Evolutionary conservation across 2,113 vertebrate species (phyloP), one percentile per base, ranked within the genome.

Genomic region (Trochalopteron elliotii): DNA sequence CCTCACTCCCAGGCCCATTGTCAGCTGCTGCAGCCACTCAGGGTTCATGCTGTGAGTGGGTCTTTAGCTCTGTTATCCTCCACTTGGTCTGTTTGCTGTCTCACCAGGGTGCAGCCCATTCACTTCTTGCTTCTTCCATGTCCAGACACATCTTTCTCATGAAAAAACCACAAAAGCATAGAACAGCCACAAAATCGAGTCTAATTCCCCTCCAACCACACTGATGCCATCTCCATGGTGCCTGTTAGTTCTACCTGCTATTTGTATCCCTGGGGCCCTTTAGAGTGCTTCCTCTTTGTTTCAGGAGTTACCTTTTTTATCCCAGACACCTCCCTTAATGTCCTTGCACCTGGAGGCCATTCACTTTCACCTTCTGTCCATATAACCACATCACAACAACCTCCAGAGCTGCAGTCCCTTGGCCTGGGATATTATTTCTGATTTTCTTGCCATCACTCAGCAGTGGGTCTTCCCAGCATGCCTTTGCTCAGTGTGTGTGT

Each of bases 221-320:
- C 2, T 5, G 5, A 52, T 44, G 30, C 10, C 47, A 15, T 33
- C 12, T 78, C 42, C 6, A 2, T 2, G 15, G 30, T 25, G 8
- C 10, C 37, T 88, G 45, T 45, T 63, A 50, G 16, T 49, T 30
- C 14, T 45, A 18, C 33, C 53, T 69, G 25, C 18, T 39, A 4
- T 22, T 47, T 1, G 0, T 53, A 64, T 21, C 63, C 74, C 28
- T 45, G 0, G 0, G 27, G 11, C 9, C 39, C 12, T 83, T 68
- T 2, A 1, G 9, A 71, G 14, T n/a, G 40, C 31, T 65, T 6
- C 17, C 17, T 80, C 49, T 65, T 39, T 8, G 1, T 70, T 53
- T 53, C 59, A 47, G 59, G 63, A 80, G 20, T 20, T 44, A 44
- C 21, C 7, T 65, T 13, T 10, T 15, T 80, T 55, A 65, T 37